A percentile compares a stretch with the other conserved stretches of the same genome.
phyloP scores from a whole-genome alignment of 2,113 vertebrate species.

The Phoxinus phoxinus region DNA sequence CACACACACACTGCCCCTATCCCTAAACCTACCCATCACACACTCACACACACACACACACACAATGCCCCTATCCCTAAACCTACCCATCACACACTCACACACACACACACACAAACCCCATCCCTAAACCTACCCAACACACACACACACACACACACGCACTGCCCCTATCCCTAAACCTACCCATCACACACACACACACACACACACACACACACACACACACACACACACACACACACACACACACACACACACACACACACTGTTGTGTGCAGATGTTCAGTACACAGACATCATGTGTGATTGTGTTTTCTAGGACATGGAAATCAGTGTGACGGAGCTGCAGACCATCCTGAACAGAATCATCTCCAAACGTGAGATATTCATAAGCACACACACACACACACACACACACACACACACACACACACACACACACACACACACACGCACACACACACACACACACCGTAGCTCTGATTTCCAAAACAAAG shows the following conservation, averaged over 20 bases:
- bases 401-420: background rate
- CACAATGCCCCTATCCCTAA: too few species aligned
- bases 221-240: background rate
- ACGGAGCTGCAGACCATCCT: conserved; percentile 88
- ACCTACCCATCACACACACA: too few species aligned
- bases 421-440: background rate
- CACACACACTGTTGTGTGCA: background rate
- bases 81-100: too few species aligned
- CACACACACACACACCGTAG: background rate
- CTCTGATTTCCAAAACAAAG: background rate
- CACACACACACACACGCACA: background rate
- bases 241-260: background rate
- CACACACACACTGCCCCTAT: too few species aligned
- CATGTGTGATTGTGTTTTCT: background rate
- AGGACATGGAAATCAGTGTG: conserved; percentile 93
- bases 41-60: too few species aligned
- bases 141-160: too few species aligned
- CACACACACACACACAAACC: too few species aligned
- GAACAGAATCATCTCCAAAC: conserved; percentile 90
- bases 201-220: background rate
- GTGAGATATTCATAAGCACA: conserved; percentile 71
- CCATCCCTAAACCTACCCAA: too few species aligned
- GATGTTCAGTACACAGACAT: background rate
- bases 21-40: too few species aligned
- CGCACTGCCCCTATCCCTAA: too few species aligned